Base-by-base conservation (phyloP, 2,797 vertebrate genomes). In the Onychomys torridus region DNA sequence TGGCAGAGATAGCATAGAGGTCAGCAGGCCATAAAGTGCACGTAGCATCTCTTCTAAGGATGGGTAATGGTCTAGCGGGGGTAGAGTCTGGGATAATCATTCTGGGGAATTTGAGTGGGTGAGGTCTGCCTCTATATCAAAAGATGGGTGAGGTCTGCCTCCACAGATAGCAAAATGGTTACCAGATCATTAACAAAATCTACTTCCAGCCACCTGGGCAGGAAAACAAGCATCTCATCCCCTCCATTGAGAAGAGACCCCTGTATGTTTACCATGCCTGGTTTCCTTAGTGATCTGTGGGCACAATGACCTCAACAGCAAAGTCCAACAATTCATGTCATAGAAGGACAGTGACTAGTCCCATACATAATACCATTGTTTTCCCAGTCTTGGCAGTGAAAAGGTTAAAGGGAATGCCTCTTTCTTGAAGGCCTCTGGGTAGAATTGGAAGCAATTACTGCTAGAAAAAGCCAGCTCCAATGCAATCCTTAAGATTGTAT, bases 381-480 rank as follows among this genome's bases (percentile, higher is more conserved):
- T 71, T n/a, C 21, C 3, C 3, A 78, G 37, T 46, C 46, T 34
- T 73, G 52, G 11, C 52, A 76, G 17, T 65, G 32, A 89, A 32
- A 75, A 40, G 19, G n/a, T 32, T 34, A 37, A 75, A 76, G 88
- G 63, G 77, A 32, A 65, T 63, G 43, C 73, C 25, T 93, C n/a
- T 77, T 4, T 46, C 78, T 46, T 52, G n/a, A 65, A 93, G 55
- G 32, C 46, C 25, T 69, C 7, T 9, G 25, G 78, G 83, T 21
- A 82, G 71, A 63, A 40, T 63, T 73, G 23, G 43, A 88, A 88
- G 57, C 37, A 87, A 37, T 34, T 86, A 59, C 79, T 52, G 49
- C 49, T 63, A 19, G 52, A 90, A 83, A 83, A 93, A 91, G 13
- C 37, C 82, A 55, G 37, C 87, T 93, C 86, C 52, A 82, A 92